These are phyloP conservation scores for Scrobipalpa atriplicella DNA, from an alignment of 2,888 invertebrate genomes.

Conservation along the genomic window DNA sequence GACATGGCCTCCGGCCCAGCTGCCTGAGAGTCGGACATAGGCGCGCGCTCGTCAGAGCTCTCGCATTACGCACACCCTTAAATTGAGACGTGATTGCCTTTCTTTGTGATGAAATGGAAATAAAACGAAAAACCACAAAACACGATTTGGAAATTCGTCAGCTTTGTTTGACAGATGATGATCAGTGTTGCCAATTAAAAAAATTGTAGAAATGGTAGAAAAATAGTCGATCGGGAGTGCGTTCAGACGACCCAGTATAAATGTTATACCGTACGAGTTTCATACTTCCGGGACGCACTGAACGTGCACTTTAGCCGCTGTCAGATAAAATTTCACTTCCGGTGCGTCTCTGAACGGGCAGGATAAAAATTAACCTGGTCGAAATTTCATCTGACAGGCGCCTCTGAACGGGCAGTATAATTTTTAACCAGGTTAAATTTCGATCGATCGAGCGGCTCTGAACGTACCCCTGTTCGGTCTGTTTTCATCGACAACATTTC, in stretches of 20 bases:
- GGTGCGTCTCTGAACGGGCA: too few species aligned
- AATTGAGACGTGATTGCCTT: conserved; percentile 40
- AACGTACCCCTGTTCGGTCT: too few species aligned
- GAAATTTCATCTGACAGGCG: too few species aligned
- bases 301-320: too few species aligned
- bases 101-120: conserved; percentile 31
- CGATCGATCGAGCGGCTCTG: too few species aligned
- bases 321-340: too few species aligned
- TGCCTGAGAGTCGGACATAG: conserved; percentile 71
- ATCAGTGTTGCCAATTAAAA: conserved; percentile 14
- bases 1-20: conserved; percentile 70
- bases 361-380: too few species aligned
- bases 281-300: too few species aligned
- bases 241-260: too few species aligned
- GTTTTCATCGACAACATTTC: neutral
- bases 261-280: too few species aligned
- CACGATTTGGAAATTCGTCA: conserved; percentile 21
- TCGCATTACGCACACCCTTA: conserved; percentile 69
- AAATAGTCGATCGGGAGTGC: neutral
- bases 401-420: too few species aligned
- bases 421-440: too few species aligned
- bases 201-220: neutral
- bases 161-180: conserved; percentile 13
- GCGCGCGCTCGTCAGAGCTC: conserved; percentile 65
- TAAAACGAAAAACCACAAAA: conserved; percentile 9